These are phyloP conservation scores for Atopsyche davidsoni DNA, from an alignment of 1,140 invertebrate genomes.

Conservation along the genomic window DNA sequence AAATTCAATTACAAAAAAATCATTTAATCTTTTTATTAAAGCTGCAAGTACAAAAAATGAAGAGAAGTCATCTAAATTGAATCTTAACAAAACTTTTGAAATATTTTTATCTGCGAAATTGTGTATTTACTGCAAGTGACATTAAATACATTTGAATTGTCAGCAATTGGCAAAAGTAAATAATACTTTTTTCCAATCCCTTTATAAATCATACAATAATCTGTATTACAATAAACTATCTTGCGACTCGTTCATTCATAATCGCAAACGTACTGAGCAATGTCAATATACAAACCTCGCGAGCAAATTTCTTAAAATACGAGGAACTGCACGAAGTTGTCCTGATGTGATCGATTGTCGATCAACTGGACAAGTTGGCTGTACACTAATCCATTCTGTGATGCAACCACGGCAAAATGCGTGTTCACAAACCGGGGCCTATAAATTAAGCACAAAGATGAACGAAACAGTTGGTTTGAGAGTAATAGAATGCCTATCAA, in stretches of 20 bases:
- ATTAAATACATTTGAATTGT: conserved; percentile 10
- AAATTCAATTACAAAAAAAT: no score
- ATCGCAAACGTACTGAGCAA: no score
- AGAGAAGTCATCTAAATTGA: no score
- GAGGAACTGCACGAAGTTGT: conserved; percentile 82
- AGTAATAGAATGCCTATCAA: background rate
- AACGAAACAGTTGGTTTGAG: background rate
- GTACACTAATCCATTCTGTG: conserved; percentile 87
- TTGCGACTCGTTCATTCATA: no score
- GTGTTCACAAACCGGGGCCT: conserved; percentile 94
- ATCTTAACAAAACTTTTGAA: no score
- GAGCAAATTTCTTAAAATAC: conserved; percentile 86
- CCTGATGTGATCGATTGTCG: conserved; percentile 79
- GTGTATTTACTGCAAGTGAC: no score
- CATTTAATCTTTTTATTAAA: no score
- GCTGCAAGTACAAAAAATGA: no score
- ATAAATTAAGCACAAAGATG: conserved; percentile 29
- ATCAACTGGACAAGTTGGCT: conserved; percentile 91
- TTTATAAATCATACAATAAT: no score
- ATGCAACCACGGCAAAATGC: conserved; percentile 92
- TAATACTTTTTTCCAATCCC: no score
- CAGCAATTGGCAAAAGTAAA: conserved; percentile 6
- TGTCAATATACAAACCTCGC: conserved; percentile 67
- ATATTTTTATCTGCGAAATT: no score
- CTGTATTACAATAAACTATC: no score